Percentiles rank a stretch among this genome's conserved stretches.
These are phyloP conservation scores for Volucella zonaria DNA, from an alignment of 2,888 invertebrate genomes.

Conservation along the genomic window DNA sequence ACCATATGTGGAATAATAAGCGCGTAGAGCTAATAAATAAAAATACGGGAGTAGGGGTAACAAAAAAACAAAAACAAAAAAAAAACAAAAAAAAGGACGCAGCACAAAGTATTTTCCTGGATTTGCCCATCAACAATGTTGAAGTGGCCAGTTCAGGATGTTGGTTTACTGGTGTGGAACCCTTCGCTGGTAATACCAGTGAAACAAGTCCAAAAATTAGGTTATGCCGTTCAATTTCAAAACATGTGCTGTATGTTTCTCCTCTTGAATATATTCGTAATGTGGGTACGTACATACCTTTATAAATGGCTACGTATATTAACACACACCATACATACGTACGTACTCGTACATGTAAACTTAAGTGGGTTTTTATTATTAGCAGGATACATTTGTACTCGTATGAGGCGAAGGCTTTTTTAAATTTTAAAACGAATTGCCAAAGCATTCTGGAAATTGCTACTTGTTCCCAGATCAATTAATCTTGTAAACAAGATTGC, in stretches of 20 bases:
- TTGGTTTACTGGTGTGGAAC: constrained; percentile 17
- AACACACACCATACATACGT: too few species aligned
- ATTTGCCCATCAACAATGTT: constrained; percentile 46
- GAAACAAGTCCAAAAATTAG: constrained; percentile 21
- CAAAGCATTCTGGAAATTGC: too few species aligned
- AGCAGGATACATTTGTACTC: too few species aligned
- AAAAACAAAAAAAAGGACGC: background rate
- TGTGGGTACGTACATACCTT: too few species aligned
- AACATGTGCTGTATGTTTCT: background rate
- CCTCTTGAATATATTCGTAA: background rate
- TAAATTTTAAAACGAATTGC: too few species aligned
- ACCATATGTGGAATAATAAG: constrained; percentile 59
- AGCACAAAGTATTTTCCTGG: background rate
- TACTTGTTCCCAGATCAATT: too few species aligned
- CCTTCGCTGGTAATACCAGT: constrained; percentile 9
- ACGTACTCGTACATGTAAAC: too few species aligned
- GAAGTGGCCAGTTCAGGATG: constrained; percentile 64
- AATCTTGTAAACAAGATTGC: too few species aligned
- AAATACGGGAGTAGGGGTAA: constrained; percentile 34
- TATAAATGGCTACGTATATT: too few species aligned
- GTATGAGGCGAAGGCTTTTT: too few species aligned
- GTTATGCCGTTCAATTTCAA: background rate
- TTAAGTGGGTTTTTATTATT: too few species aligned
- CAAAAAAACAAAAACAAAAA: background rate
- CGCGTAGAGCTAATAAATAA: constrained; percentile 67